Evolutionary conservation across 2,888 invertebrate species (phyloP), one percentile per base, ranked within the genome.

Genomic region (Aproaerema taeniolella): DNA sequence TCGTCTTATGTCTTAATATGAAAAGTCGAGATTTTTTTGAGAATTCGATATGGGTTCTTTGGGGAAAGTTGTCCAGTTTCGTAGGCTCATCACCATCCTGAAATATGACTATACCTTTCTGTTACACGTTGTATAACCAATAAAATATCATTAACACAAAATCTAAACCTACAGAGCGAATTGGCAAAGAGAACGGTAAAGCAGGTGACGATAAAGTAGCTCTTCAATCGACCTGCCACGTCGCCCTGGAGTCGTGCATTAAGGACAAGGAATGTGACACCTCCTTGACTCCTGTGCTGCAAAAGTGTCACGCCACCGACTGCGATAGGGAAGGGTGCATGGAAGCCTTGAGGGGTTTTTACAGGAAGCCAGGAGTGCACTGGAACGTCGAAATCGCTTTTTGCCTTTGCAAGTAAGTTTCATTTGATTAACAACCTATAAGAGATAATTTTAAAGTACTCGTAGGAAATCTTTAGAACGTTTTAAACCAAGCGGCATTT

Each of bases 381-480:
- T 93, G 95, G 90, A 95, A 94, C 67, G 90, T 95, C 50, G 96
- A 96, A 78, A 93, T 96, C 58, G 96, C 96, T 54, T 96, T 96
- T 83, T 96, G 96, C 73, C 89, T 96, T 45, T 96, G 96, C 95
- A 95, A 93, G 96, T 95, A 82, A 91, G 93, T 90, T 2, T 17
- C 28, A 25, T 31, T 34, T 39, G n/a, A n/a, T n/a, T n/a, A n/a
- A n/a, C n/a, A n/a, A n/a, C n/a, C n/a, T n/a, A n/a, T n/a, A n/a
- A n/a, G n/a, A n/a, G n/a, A n/a, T n/a, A n/a, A n/a, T n/a, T n/a
- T n/a, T n/a, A n/a, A n/a, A n/a, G n/a, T n/a, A n/a, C n/a, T n/a
- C n/a, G n/a, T n/a, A n/a, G n/a, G n/a, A n/a, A n/a, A n/a, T n/a
- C n/a, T n/a, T n/a, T n/a, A n/a, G n/a, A n/a, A n/a, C n/a, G 20